A percentile compares a stretch with the other conserved stretches of the same genome.
These are phyloP conservation scores for Rhinolophus sinicus DNA, from an alignment of 2,113 vertebrate genomes.

Conservation along the genomic window DNA sequence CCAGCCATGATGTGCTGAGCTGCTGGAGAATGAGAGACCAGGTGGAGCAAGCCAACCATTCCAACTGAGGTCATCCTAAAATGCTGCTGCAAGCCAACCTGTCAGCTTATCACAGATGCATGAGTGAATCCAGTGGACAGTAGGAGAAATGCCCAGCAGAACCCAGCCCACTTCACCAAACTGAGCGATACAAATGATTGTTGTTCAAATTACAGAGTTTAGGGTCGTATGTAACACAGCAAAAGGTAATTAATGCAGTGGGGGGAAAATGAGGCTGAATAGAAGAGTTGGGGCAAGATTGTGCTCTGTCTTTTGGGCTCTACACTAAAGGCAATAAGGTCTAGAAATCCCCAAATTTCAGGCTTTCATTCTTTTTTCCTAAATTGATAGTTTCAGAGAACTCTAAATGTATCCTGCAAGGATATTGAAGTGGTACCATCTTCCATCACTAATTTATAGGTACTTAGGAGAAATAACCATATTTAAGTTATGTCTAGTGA, in stretches of 20 bases:
- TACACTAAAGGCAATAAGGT: neutral
- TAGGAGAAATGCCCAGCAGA: neutral
- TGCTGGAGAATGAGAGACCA: neutral
- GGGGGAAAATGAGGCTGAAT: neutral
- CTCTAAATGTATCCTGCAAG: neutral
- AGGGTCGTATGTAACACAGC: neutral
- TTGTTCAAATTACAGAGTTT: neutral
- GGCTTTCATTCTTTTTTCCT: neutral
- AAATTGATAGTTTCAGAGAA: neutral
- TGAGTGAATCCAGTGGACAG: neutral
- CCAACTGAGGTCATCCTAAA: neutral
- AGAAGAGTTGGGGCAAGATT: neutral
- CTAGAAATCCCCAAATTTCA: neutral
- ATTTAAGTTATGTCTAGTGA: neutral
- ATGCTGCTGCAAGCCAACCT: neutral
- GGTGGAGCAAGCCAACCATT: neutral
- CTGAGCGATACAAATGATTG: neutral
- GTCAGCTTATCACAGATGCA: neutral
- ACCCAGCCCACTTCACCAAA: neutral
- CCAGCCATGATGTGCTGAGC: neutral
- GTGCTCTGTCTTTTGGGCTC: neutral
- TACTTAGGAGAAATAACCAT: neutral
- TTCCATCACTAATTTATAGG: neutral
- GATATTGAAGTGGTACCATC: neutral
- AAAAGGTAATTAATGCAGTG: neutral